Evolutionary conservation across 2,888 invertebrate genomes (phyloP), one percentile per base, ranked within the genome.

Genomic region (Physocephala rufipes): DNA sequence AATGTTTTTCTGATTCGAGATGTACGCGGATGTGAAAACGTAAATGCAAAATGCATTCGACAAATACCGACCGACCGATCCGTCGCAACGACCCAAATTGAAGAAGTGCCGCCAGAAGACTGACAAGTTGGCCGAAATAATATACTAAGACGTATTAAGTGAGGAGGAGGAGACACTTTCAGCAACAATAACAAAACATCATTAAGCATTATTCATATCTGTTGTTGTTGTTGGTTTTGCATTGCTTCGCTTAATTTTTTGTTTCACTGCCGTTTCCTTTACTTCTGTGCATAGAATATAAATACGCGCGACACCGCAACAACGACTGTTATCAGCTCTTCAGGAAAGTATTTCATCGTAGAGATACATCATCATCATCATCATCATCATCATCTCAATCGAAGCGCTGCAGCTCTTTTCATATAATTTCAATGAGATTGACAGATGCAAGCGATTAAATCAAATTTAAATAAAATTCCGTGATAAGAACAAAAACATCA

Each of bases 41-140:
- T n/a, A n/a, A n/a, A n/a, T n/a, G n/a, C n/a, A 12, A 63, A 63
- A 45, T 63, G 51, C 66, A 36, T 19, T 53, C 49, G 59, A 15
- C 53, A 16, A 36, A n/a, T 36, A 13, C 19, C 62, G 13, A 30
- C 36, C 30, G n/a, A 61, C n/a, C n/a, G n/a, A 16, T 15, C 77
- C 77, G 76, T 77, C 78, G 76, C 71, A 71, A 26, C 67, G 79
- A 74, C 78, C 77, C 79, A 81, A 81, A 81, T 81, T 79, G 74
- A 76, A 75, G 78, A 78, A 77, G 77, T 79, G 78, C 72, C 79
- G 77, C 76, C 77, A 77, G 73, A 76, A 77, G 74, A 82, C 82
- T 82, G 66, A 75, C 49, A 28, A 67, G 26, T 58, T 13, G 58
- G 15, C 28, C 15, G 58, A 24, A 26, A 28, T 28, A 28, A 24